phyloP scores from a whole-genome alignment of 2,888 invertebrate genomes.

The Cordilura impudica region DNA sequence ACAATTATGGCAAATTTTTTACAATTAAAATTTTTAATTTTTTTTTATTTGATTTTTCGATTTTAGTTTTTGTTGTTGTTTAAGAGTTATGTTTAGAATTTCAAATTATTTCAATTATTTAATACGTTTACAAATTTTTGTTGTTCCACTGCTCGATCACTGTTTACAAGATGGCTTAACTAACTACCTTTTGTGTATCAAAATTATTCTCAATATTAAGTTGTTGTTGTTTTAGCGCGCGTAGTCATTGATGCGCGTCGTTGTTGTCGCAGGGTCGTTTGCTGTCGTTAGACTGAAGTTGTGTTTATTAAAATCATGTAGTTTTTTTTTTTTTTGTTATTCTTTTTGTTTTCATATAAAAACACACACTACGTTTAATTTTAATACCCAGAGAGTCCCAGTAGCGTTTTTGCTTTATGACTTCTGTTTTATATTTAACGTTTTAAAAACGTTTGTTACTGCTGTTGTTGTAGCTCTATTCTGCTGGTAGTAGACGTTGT shows the following conservation, averaged over 20 bases:
- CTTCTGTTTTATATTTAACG: slow-evolving; percentile 31
- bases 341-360: slow-evolving; percentile 10
- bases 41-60: background rate
- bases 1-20: background rate
- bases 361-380: slow-evolving; percentile 8
- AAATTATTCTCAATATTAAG: background rate
- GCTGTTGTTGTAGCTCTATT: slow-evolving; percentile 13
- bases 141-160: background rate
- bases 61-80: background rate
- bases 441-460: background rate
- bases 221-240: background rate
- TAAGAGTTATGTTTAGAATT: background rate
- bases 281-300: slow-evolving; percentile 56
- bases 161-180: background rate
- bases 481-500: slow-evolving; percentile 48
- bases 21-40: slow-evolving; percentile 11
- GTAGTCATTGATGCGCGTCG: slow-evolving; percentile 61
- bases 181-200: background rate
- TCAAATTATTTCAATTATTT: background rate
- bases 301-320: slow-evolving; percentile 45
- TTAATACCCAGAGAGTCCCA: slow-evolving; percentile 49
- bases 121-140: slow-evolving; percentile 66
- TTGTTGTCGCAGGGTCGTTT: slow-evolving; percentile 57
- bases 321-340: slow-evolving; percentile 24
- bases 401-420: slow-evolving; percentile 32